A percentile compares a stretch with the other conserved stretches of the same genome.
Evolutionary conservation across 2,888 invertebrate genomes (phyloP).

Genomic region (Acleris sparsana): DNA sequence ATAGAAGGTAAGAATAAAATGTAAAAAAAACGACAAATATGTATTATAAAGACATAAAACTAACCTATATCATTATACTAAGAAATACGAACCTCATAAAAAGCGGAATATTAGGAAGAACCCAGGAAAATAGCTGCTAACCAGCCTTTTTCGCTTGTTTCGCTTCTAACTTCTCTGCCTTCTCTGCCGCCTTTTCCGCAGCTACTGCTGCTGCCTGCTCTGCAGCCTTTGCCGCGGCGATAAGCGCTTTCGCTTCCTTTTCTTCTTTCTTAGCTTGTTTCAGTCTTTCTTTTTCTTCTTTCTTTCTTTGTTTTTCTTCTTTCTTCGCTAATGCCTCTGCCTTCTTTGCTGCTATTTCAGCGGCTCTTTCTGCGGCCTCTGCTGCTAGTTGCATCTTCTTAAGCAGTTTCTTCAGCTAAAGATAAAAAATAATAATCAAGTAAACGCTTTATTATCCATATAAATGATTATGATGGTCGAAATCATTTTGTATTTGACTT

Average conservation of each 20-base stretch:
- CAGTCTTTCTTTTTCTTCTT: not conserved
- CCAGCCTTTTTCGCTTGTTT: not conserved
- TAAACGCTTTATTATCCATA: too few relatives aligned
- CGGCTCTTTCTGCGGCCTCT: constrained; percentile 47
- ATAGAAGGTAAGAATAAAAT: too few relatives aligned
- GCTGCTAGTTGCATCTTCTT: constrained; percentile 60
- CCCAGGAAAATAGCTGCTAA: not conserved
- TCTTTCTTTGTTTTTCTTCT: constrained; percentile 3
- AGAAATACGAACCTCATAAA: not conserved
- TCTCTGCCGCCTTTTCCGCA: constrained; percentile 1
- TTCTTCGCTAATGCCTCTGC: constrained; percentile 40
- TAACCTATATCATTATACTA: not conserved
- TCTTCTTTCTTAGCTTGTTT: not conserved
- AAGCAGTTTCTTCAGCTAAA: constrained; percentile 62
- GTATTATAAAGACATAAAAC: not conserved
- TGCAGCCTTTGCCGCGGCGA: constrained; percentile 13
- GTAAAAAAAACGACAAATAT: too few relatives aligned
- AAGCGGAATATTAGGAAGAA: not conserved
- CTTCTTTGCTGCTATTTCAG: constrained; percentile 27
- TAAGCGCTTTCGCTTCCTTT: not conserved
- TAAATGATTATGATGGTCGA: too few relatives aligned
- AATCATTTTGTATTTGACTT: too few relatives aligned
- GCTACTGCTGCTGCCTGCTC: too few relatives aligned
- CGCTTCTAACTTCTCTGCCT: not conserved
- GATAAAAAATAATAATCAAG: constrained; percentile 20